phyloP scores from a whole-genome alignment of 92 coral and sea anemone species.

The Phenganax stokvisi region DNA sequence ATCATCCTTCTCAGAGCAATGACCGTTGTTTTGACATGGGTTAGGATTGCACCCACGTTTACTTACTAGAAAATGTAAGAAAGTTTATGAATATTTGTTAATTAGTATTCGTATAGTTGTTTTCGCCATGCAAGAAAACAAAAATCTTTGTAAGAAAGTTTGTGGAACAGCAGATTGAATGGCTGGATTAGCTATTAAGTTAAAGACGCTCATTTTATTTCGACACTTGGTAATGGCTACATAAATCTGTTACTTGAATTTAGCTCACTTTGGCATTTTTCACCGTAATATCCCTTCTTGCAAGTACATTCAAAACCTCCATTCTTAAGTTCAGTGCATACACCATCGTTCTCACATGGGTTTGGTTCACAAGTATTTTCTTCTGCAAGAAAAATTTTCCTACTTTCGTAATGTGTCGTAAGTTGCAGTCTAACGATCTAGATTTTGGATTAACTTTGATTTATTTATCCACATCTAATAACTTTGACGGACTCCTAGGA shows the following conservation, averaged over 20 bases:
- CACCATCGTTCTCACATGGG: constrained; percentile 86
- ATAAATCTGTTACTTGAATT: not conserved
- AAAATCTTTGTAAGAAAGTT: not conserved
- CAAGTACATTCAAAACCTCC: constrained; percentile 87
- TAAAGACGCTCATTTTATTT: too few species aligned
- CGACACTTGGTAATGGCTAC: not conserved
- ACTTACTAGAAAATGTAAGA: constrained; percentile 18
- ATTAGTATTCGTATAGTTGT: too few species aligned
- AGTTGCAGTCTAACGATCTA: too few species aligned
- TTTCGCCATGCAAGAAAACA: not conserved
- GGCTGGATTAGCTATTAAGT: too few species aligned
- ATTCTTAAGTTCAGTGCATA: constrained; percentile 67
- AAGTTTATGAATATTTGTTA: too few species aligned
- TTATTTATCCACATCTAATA: not conserved
- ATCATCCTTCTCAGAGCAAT: constrained; percentile 62
- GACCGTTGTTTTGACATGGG: constrained; percentile 84
- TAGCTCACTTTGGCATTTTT: constrained; percentile 77
- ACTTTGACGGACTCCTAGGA: not conserved
- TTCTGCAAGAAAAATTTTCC: constrained; percentile 40
- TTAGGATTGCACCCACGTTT: constrained; percentile 48
- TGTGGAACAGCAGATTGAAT: too few species aligned
- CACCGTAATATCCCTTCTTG: constrained; percentile 79
- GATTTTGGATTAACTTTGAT: not conserved
- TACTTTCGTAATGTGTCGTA: too few species aligned
- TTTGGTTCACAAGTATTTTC: constrained; percentile 78